Evolutionary conservation across 2,113 vertebrate species (phyloP).

Genomic region (Potamarius usumacintae): DNA sequence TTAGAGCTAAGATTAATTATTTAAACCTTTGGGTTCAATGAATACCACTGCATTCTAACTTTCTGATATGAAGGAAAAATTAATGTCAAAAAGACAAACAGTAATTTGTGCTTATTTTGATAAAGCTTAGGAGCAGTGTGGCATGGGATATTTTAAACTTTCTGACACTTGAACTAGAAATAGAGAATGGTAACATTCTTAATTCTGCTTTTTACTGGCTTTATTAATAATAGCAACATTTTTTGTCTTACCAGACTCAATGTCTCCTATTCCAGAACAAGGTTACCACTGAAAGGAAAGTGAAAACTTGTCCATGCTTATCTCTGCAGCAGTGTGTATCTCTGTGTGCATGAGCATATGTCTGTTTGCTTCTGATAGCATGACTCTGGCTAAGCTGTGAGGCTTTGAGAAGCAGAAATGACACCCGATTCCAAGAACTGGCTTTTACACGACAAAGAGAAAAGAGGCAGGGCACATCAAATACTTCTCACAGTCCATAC

Average conservation of each 20-base stretch:
- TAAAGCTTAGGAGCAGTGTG: slow-evolving; percentile 47
- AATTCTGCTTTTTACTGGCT: background rate
- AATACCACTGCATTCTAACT: slow-evolving; percentile 2
- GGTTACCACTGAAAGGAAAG: slow-evolving; percentile 38
- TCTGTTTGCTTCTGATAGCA: slow-evolving; percentile 69
- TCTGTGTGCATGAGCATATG: slow-evolving; percentile 50
- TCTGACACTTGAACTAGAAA: background rate
- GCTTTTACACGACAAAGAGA: slow-evolving; percentile 32
- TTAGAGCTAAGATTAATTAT: background rate
- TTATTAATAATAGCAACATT: background rate
- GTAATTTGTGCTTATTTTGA: slow-evolving; percentile 62
- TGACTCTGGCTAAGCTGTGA: slow-evolving; percentile 46
- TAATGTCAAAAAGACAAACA: background rate
- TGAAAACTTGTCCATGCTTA: slow-evolving; percentile 45
- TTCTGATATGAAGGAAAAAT: background rate
- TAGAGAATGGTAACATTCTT: background rate
- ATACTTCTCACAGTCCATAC: slow-evolving; percentile 20
- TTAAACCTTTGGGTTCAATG: background rate
- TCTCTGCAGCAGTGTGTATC: slow-evolving; percentile 53
- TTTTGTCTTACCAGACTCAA: slow-evolving; percentile 59
- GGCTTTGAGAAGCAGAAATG: slow-evolving; percentile 55
- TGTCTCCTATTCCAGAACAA: slow-evolving; percentile 46
- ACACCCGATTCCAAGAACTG: slow-evolving; percentile 61
- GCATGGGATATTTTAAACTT: slow-evolving; percentile 60
- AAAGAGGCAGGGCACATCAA: slow-evolving; percentile 43